Conservation (phyloP, 2,888 invertebrate genomes). For the Beris chalybata region DNA sequence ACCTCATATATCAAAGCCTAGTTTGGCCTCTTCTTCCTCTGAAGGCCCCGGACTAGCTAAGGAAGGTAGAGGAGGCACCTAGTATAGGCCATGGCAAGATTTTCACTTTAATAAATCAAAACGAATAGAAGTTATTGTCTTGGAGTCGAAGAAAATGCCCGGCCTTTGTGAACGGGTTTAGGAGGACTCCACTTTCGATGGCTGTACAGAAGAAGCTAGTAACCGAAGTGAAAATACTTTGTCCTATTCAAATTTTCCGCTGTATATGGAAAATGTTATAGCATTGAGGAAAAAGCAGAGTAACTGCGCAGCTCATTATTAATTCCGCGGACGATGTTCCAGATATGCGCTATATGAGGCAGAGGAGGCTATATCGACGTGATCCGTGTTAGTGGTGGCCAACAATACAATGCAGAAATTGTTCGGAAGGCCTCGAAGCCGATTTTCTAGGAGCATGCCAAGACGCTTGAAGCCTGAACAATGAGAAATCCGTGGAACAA, state of each 20-base stretch:
- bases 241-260: conserved; percentile 14
- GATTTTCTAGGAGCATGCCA: conserved; percentile 12
- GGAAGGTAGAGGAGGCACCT: conserved; percentile 1
- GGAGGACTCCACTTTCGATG: neutral
- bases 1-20: conserved; percentile 36
- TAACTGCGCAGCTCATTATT: conserved; percentile 19
- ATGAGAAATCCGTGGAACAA: neutral
- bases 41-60: conserved; percentile 20
- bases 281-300: conserved; percentile 12
- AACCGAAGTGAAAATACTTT: neutral
- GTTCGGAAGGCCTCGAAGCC: no score
- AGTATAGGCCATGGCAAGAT: conserved; percentile 4
- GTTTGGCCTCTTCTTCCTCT: conserved; percentile 21
- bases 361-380: no score
- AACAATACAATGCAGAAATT: no score
- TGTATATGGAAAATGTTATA: neutral
- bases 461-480: neutral
- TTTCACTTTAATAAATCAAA: conserved; percentile 38
- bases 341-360: no score
- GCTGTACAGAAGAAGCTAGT: neutral
- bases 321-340: conserved; percentile 6
- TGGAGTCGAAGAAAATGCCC: conserved; percentile 37
- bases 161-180: conserved; percentile 16
- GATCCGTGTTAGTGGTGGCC: no score
- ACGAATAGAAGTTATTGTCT: conserved; percentile 36